Percentiles rank a stretch among this genome's conserved stretches.
Evolutionary conservation across 2,113 vertebrate species (phyloP).

Genomic region (Anarrhichthys ocellatus): DNA sequence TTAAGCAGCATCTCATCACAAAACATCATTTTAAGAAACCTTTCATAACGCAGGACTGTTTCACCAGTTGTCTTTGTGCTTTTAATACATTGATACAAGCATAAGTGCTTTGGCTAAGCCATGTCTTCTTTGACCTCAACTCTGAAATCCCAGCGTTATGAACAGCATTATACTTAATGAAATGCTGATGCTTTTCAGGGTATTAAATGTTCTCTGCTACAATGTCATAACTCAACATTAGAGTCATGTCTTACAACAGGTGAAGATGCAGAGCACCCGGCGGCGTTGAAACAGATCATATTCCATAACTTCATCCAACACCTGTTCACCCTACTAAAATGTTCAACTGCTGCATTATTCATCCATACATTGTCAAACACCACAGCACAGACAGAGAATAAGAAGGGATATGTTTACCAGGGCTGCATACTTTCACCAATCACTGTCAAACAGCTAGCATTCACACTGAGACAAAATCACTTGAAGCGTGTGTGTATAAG

Average conservation of each 20-base stretch:
- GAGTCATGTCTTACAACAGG: slow-evolving; percentile 27
- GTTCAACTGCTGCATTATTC: slow-evolving; percentile 59
- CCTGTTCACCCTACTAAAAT: slow-evolving; percentile 58
- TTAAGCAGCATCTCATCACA: background rate
- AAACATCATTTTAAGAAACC: background rate
- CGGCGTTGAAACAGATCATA: slow-evolving; percentile 51
- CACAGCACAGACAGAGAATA: slow-evolving; percentile 16
- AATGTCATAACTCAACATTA: background rate
- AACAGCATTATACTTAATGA: slow-evolving; percentile 24
- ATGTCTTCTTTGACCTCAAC: slow-evolving; percentile 49
- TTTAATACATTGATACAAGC: slow-evolving; percentile 60
- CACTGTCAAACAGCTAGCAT: slow-evolving; percentile 23
- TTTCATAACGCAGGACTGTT: background rate
- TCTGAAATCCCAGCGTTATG: slow-evolving; percentile 29
- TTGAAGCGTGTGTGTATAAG: slow-evolving; percentile 61
- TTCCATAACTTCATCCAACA: slow-evolving; percentile 48
- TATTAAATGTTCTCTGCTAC: slow-evolving; percentile 3
- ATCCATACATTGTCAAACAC: slow-evolving; percentile 36
- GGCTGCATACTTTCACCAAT: slow-evolving; percentile 38
- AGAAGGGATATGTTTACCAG: slow-evolving; percentile 49
- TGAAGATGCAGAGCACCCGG: slow-evolving; percentile 32
- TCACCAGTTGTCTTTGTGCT: slow-evolving; percentile 43
- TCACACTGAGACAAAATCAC: slow-evolving; percentile 55
- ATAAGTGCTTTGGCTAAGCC: slow-evolving; percentile 54
- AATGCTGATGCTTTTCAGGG: background rate